Evolutionary conservation across 2,888 invertebrate genomes (phyloP).

Genomic region (Tetheella fluctuosa): DNA sequence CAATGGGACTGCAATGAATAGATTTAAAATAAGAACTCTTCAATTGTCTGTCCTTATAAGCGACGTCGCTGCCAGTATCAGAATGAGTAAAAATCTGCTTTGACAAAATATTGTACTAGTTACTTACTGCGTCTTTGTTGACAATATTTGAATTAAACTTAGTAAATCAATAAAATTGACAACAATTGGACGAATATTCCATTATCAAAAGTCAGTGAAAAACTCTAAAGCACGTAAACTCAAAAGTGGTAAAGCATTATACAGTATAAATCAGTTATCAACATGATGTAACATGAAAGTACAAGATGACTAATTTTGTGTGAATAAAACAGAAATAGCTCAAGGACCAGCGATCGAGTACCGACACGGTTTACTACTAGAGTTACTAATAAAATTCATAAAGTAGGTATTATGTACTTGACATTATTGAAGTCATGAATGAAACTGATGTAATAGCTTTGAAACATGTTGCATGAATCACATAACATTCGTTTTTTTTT

Average conservation of each 20-base stretch:
- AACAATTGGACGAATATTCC: background rate
- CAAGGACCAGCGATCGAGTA: background rate
- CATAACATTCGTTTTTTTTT: no score
- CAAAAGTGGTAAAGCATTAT: background rate
- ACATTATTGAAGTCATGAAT: conserved; percentile 15
- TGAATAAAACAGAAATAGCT: background rate
- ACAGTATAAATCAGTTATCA: background rate
- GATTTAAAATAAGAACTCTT: conserved; percentile 34
- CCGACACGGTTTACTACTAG: background rate
- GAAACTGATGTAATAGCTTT: conserved; percentile 8
- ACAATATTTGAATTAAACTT: background rate
- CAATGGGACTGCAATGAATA: conserved; percentile 48
- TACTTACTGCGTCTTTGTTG: background rate
- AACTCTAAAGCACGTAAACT: no score
- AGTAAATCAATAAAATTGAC: background rate
- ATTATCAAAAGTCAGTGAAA: no score
- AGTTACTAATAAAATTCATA: background rate
- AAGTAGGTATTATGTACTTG: background rate
- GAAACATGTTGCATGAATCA: background rate
- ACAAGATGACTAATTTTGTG: background rate
- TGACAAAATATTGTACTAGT: background rate
- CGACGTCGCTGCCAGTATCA: conserved; percentile 35
- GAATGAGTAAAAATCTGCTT: conserved; percentile 32
- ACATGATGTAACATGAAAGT: background rate
- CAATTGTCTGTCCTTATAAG: conserved; percentile 41